These are phyloP conservation scores for Cryptotermes secundus DNA, from an alignment of 1,140 invertebrate genomes.

Conservation along the genomic window DNA sequence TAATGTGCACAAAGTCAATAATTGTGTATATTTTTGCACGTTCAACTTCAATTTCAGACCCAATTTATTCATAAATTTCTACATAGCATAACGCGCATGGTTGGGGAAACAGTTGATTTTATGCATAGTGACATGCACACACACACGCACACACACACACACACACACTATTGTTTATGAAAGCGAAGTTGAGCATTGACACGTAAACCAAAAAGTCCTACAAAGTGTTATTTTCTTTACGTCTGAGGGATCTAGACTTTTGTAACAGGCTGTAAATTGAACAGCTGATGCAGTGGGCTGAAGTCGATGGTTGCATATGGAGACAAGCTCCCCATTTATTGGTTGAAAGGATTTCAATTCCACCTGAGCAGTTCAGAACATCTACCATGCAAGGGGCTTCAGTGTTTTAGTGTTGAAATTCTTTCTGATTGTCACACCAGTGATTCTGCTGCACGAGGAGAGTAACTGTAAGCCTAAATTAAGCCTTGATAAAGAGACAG, in stretches of 20 bases:
- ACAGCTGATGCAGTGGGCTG: no score
- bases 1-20: no score
- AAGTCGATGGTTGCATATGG: not conserved
- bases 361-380: no score
- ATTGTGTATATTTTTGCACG: conserved; percentile 23
- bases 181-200: no score
- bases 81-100: not conserved
- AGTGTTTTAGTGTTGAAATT: not conserved
- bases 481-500: not conserved
- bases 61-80: not conserved
- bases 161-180: no score
- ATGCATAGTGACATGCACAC: no score
- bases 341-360: not conserved
- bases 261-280: no score
- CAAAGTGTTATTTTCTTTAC: no score
- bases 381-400: no score
- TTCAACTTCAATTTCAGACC: not conserved
- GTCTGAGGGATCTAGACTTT: no score
- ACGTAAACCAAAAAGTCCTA: no score
- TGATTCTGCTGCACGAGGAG: not conserved
- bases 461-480: not conserved
- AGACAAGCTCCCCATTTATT: not conserved
- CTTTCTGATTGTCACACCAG: not conserved
- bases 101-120: not conserved
- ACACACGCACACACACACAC: no score